Evolutionary conservation across 2,888 invertebrate species (phyloP), one percentile per base, ranked within the genome.

Genomic region (Dicyrtomina minuta): DNA sequence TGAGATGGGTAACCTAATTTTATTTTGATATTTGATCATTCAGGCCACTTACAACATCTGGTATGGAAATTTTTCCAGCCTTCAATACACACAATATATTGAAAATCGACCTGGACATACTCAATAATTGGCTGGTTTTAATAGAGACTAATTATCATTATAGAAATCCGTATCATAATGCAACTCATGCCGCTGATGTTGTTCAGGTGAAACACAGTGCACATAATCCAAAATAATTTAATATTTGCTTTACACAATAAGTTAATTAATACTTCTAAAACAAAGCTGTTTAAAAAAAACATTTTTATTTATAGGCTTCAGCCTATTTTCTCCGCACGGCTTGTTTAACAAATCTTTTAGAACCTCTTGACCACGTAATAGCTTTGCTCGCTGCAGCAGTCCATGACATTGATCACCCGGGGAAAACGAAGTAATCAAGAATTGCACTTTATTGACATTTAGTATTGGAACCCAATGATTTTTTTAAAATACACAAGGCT

Each of bases 131-230:
- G 70, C 53, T 70, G 17, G 26, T 17, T 12, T 27, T 70, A 13
- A 60, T 70, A 17, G 70, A 70, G 49, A 22, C 46, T 6, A 60
- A 70, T 55, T 70, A 70, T 27, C 66, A 66, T 43, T 8, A n/a
- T 1, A 24, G 15, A 6, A 70, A 70, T 66, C 61, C 66, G 17
- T 70, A 70, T 39, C 70, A 70, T 66, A 70, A 70, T 60, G 64
- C 66, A 13, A 70, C 70, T 2, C 70, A 70, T 46, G 70, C 70
- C 1, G 60, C 66, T 13, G 70, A 70, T 27, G 70, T 70, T 44
- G n/a, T 70, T 3, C 69, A 69, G 27, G 64, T 64, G n/a, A n/a
- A n/a, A n/a, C n/a, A n/a, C n/a, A n/a, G n/a, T 43, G 43, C n/a
- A n/a, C n/a, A n/a, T n/a, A n/a, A n/a, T n/a, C n/a, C n/a, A n/a